Evolutionary conservation across 2,888 invertebrate species (phyloP).

Genomic region (Drosophila meridionalis): DNA sequence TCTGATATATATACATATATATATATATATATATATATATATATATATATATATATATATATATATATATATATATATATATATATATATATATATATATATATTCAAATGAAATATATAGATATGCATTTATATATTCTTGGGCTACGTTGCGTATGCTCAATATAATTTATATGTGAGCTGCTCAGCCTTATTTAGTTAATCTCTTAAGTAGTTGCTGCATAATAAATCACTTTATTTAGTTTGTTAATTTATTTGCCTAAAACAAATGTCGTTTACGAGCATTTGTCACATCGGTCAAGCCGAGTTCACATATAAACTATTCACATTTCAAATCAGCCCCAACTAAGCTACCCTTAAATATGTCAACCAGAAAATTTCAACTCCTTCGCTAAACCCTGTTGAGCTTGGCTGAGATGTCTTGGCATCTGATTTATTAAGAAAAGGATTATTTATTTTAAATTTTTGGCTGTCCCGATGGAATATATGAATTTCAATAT

Average conservation of each 20-base stretch:
- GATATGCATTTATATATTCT: too few relatives aligned
- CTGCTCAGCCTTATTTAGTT: not conserved
- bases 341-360: constrained; percentile 26
- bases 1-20: not conserved
- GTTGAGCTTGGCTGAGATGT: constrained; percentile 12
- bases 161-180: not conserved
- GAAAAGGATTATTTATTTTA: constrained; percentile 37
- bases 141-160: not conserved
- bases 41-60: too few relatives aligned
- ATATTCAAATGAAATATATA: too few relatives aligned
- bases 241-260: not conserved
- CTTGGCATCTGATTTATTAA: constrained; percentile 20
- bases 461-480: constrained; percentile 25
- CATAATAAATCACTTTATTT: not conserved
- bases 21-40: too few relatives aligned
- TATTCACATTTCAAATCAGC: constrained; percentile 57
- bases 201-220: not conserved
- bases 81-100: too few relatives aligned
- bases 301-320: constrained; percentile 47
- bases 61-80: too few relatives aligned
- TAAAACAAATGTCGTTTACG: constrained; percentile 12
- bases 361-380: constrained; percentile 36
- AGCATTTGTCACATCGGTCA: constrained; percentile 22
- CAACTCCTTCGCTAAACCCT: constrained; percentile 41
- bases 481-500: not conserved